These are phyloP conservation scores for Nezara viridula DNA, from an alignment of 2,888 invertebrate genomes.

Conservation along the genomic window DNA sequence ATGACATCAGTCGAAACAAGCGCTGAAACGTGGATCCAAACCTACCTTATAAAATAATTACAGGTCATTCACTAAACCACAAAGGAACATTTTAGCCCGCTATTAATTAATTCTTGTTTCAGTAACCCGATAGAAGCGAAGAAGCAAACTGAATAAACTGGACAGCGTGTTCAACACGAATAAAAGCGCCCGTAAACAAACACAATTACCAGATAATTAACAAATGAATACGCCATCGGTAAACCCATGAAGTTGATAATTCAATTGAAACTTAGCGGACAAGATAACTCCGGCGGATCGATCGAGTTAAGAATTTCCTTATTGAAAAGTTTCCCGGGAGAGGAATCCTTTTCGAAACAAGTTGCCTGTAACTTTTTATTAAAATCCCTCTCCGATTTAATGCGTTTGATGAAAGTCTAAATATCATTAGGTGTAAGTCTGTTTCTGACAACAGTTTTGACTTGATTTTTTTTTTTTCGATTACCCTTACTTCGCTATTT, in stretches of 20 bases:
- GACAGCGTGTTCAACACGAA: neutral
- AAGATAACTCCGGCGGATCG: neutral
- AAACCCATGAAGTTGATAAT: neutral
- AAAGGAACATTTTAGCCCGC: neutral
- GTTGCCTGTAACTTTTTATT: neutral
- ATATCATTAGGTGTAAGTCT: no score
- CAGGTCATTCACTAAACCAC: neutral
- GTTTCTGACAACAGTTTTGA: no score
- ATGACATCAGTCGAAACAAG: neutral
- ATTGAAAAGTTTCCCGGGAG: neutral
- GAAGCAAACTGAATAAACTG: neutral
- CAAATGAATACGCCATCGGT: neutral
- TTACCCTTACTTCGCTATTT: no score
- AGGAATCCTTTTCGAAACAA: neutral
- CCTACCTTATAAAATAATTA: neutral
- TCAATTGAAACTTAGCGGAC: neutral
- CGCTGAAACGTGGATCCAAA: neutral
- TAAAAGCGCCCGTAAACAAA: neutral
- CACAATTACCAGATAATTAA: neutral
- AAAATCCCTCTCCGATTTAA: neutral
- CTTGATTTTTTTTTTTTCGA: no score
- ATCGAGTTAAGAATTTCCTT: neutral
- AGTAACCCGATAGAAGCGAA: neutral
- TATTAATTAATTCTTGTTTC: neutral
- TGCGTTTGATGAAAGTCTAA: neutral